Conservation (phyloP, 2,113 vertebrate genomes). For the Baryphthengus martii region DNA sequence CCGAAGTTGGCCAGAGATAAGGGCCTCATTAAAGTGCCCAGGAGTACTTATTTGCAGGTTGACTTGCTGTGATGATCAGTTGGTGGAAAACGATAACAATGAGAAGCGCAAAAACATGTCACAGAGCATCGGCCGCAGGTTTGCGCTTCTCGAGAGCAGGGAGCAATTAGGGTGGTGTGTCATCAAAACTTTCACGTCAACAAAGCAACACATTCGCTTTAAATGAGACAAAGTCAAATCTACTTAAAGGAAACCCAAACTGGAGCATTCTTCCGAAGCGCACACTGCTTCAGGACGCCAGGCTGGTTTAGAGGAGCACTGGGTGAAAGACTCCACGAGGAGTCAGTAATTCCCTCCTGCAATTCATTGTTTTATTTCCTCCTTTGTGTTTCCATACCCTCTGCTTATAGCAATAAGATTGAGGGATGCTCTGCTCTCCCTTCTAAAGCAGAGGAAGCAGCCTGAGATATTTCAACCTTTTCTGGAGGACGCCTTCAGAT, state of each 20-base stretch:
- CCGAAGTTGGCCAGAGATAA: constrained; percentile 61
- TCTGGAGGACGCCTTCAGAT: not conserved
- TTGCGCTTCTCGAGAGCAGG: constrained; percentile 50
- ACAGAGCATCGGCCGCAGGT: constrained; percentile 67
- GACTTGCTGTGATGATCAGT: constrained; percentile 69
- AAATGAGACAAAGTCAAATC: constrained; percentile 72
- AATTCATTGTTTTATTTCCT: not conserved
- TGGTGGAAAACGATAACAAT: constrained; percentile 65
- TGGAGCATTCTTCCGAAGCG: not conserved
- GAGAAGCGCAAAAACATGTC: constrained; percentile 68
- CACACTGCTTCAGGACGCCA: not conserved
- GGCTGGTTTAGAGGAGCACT: not conserved
- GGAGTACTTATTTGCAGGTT: constrained; percentile 74
- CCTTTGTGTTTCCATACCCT: not conserved
- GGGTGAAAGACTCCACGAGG: not conserved
- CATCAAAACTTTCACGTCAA: constrained; percentile 74
- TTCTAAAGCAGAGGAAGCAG: not conserved
- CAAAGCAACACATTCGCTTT: constrained; percentile 68
- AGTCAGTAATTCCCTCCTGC: not conserved
- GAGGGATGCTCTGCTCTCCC: not conserved
- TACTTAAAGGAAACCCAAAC: constrained; percentile 38
- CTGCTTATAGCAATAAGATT: not conserved
- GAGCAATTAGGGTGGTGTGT: constrained; percentile 80
- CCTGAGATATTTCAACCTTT: not conserved
- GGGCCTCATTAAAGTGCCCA: constrained; percentile 73